Evolutionary conservation across 2,888 invertebrate genomes (phyloP).

Genomic region (Diarsia rubi): DNA sequence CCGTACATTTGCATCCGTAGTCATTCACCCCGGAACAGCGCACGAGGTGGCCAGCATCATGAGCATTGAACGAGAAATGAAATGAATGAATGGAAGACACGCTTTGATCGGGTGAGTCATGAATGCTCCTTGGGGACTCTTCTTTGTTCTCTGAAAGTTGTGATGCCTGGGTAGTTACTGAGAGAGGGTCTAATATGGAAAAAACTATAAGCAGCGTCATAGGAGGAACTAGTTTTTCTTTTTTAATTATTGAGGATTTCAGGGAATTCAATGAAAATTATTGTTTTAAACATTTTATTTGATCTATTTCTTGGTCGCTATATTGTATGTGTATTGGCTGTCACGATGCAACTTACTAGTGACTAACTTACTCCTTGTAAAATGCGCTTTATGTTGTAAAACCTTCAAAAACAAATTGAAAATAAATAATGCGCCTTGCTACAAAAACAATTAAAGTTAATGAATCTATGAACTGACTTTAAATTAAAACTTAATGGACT

Average conservation of each 20-base stretch:
- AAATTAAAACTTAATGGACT: neutral
- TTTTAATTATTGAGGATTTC: neutral
- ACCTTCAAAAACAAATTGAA: neutral
- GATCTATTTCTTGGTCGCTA: neutral
- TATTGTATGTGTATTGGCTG: neutral
- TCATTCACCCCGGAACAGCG: slow-evolving; percentile 77
- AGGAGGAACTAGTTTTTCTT: neutral
- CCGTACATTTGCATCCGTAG: slow-evolving; percentile 81
- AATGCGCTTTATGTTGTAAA: neutral
- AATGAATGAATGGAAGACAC: slow-evolving; percentile 52
- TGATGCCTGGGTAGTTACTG: slow-evolving; percentile 28
- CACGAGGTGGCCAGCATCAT: slow-evolving; percentile 55
- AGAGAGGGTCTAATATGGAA: neutral
- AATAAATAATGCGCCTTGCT: neutral
- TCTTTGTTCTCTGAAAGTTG: slow-evolving; percentile 41
- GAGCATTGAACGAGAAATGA: slow-evolving; percentile 46
- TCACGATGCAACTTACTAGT: neutral
- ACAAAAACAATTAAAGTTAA: neutral
- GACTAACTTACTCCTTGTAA: neutral
- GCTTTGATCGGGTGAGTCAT: slow-evolving; percentile 46
- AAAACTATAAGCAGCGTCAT: neutral
- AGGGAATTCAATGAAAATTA: neutral
- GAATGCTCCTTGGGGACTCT: slow-evolving; percentile 23
- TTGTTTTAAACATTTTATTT: neutral
- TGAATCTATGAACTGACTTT: neutral